phyloP scores from a whole-genome alignment of 2,113 vertebrate genomes.

The Formicarius rufipectus region DNA sequence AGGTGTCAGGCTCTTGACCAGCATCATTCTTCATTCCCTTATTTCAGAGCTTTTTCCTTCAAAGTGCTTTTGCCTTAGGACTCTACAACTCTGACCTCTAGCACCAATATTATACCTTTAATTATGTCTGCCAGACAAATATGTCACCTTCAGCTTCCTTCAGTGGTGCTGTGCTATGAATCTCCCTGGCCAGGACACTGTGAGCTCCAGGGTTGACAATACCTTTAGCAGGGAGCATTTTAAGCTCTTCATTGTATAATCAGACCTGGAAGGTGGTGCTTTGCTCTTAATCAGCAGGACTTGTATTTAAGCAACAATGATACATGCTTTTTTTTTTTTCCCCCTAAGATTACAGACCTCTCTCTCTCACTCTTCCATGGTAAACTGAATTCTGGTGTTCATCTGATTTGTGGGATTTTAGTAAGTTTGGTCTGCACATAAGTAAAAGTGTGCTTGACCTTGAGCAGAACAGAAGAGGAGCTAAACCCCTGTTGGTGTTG shows the following conservation, averaged over 20 bases:
- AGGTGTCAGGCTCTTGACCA: constrained; percentile 57
- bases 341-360: not conserved
- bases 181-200: not conserved
- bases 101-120: constrained; percentile 55
- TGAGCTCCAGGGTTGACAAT: not conserved
- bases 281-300: constrained; percentile 22
- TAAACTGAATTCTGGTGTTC: constrained; percentile 13
- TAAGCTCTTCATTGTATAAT: not conserved
- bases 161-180: not conserved
- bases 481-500: not conserved
- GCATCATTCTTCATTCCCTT: constrained; percentile 71
- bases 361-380: not conserved
- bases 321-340: not conserved
- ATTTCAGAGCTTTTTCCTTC: constrained; percentile 53
- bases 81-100: constrained; percentile 55
- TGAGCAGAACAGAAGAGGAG: not conserved
- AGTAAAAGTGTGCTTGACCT: not conserved
- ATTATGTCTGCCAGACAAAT: constrained; percentile 54
- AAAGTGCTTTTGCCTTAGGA: constrained; percentile 67
- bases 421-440: not conserved
- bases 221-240: not conserved
- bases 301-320: constrained; percentile 1
- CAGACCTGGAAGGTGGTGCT: not conserved
- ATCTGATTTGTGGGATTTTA: constrained; percentile 42
- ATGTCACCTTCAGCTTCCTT: constrained; percentile 22